Evolutionary conservation across 2,113 vertebrate species (phyloP), one percentile per base, ranked within the genome.

Genomic region (Pygoscelis antarcticus): DNA sequence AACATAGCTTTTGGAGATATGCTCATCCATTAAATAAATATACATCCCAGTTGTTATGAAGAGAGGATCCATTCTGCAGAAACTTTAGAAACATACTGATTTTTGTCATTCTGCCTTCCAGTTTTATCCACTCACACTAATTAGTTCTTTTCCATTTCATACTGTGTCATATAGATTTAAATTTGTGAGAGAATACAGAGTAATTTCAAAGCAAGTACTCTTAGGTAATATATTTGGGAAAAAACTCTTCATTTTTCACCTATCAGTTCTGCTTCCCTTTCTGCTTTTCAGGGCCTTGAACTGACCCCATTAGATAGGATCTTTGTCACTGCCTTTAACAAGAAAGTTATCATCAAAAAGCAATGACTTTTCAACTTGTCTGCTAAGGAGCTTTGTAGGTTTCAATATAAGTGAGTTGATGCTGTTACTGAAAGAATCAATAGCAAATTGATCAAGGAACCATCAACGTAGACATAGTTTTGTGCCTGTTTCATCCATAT

Each of bases 401-500:
- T 94, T 86, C 54, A 88, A 3, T 71, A 9, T 61, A 80, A 79
- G 34, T 36, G 70, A 70, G 47, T 44, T 71, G 57, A 66, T 55
- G 47, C 40, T 71, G 36, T 70, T 96, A 81, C 66, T 92, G 78
- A 92, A 86, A 71, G 47, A 93, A 85, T 95, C 66, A 61, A 65
- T 87, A 64, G 52, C 36, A 93, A 84, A 92, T 55, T 92, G 55
- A 75, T 86, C 57, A 44, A 71, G 94, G 75, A 91, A 77, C 57
- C n/a, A 60, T 87, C 84, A 83, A 9, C 49, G 1, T 4, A 83
- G 66, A 61, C 25, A 29, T 19, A 76, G n/a, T 83, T 94, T 77
- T 64, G 23, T 75, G n/a, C 32, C 68, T 54, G 15, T 76, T 82
- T 88, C 60, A 68, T 83, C 76, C 69, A 62, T 91, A 74, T 89